Conservation (phyloP, 2,797 vertebrate species). For the Leptodactylus fallax region DNA sequence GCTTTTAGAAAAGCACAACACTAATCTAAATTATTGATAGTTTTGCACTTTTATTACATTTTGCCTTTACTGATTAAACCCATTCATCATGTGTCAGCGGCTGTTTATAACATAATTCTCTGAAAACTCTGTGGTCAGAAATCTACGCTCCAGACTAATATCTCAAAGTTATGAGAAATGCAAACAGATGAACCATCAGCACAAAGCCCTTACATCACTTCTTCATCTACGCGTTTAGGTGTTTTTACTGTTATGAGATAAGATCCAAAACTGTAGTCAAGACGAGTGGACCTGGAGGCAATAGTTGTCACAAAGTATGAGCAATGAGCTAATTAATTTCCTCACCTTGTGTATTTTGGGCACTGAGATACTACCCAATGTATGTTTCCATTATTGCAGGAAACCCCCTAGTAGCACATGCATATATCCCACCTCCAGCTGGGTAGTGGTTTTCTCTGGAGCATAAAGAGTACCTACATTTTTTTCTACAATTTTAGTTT, state of each 20-base stretch:
- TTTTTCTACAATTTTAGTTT: background rate
- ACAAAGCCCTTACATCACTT: background rate
- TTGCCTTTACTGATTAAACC: background rate
- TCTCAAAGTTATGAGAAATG: background rate
- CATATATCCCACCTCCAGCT: background rate
- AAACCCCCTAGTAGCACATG: background rate
- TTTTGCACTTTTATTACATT: background rate
- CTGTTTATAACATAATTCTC: background rate
- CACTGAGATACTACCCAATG: background rate
- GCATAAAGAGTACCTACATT: background rate
- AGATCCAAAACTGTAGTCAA: background rate
- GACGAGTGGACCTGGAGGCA: slow-evolving; percentile 19
- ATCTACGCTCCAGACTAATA: background rate
- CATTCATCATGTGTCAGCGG: background rate
- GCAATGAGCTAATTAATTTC: background rate
- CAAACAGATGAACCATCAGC: background rate
- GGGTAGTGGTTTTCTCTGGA: background rate
- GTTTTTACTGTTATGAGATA: slow-evolving; percentile 7
- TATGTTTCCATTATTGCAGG: background rate
- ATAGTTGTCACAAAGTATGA: background rate
- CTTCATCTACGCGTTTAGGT: background rate
- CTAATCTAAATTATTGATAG: background rate
- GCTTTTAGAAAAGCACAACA: background rate
- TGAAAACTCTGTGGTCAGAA: background rate
- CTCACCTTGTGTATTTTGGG: slow-evolving; percentile 16